phyloP scores from a whole-genome alignment of 1,140 invertebrate genomes.

The Aphis gossypii region DNA sequence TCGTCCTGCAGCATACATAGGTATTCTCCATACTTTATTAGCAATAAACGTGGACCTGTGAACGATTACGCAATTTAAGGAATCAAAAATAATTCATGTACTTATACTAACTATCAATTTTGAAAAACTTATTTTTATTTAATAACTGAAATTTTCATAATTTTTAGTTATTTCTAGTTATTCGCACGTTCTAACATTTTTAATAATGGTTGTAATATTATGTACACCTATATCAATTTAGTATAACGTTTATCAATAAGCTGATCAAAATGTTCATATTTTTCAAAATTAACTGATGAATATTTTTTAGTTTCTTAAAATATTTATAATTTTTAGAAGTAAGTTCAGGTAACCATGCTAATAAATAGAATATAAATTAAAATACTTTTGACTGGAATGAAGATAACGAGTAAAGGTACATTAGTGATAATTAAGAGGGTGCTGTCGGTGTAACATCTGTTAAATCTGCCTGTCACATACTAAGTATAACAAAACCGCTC shows the following conservation, averaged over 20 bases:
- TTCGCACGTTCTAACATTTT: neutral
- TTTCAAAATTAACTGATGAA: neutral
- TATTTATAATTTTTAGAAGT: neutral
- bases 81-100: neutral
- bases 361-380: neutral
- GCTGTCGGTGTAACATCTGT: neutral
- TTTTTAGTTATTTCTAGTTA: neutral
- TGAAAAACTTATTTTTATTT: neutral
- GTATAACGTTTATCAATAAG: neutral
- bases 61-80: neutral
- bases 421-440: neutral
- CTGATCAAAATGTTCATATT: neutral
- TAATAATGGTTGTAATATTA: neutral
- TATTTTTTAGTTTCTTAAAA: neutral
- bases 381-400: neutral
- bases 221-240: neutral
- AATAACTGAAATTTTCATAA: neutral
- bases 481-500: neutral
- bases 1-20: neutral
- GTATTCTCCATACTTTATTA: conserved; percentile 13
- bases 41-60: neutral
- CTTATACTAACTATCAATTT: neutral
- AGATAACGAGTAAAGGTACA: neutral
- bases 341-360: neutral
- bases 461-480: neutral